Base-by-base conservation (phyloP, 1,140 invertebrate genomes). In the Campoletis sonorensis region DNA sequence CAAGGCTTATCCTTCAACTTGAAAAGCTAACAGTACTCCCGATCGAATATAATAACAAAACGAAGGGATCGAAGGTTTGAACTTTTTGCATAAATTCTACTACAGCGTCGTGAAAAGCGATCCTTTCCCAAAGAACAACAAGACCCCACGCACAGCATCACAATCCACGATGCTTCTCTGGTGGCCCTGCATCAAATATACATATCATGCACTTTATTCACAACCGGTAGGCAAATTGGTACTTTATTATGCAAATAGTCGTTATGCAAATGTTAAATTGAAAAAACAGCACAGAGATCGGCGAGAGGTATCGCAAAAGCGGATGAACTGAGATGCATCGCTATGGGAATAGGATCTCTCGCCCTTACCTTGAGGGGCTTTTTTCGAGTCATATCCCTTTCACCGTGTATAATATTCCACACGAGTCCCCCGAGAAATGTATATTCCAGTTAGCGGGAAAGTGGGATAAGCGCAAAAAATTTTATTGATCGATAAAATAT, bases 201-300 rank as follows among this genome's bases (percentile, higher is more conserved):
- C n/a, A 54, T 54, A 54, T n/a, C n/a, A 54, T 33, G n/a, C 23
- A 58, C 49, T 21, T 78, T 68, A 75, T 61, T 70, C 49, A 23
- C 72, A 64, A 64, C 51, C 73, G 68, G 70, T 82, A 49, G 45
- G 76, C 84, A 81, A 85, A 84, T 83, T 80, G 81, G 82, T 67
- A 76, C 83, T 85, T 85, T 87, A 84, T 87, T 84, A 87, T 87
- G 84, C 85, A 87, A 83, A 87, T 86, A 70, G 79, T 13, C 33
- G 33, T 70, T 61, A 75, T 79, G 80, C 70, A 80, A 83, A 78
- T 82, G 64, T 80, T 76, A 37, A 80, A 83, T 76, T 83, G 78
- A 76, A 83, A 80, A 81, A 80, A 78, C 37, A 81, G 18, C 61
- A 75, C 30, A 4, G 49, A 54, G 72, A 75, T 49, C 37, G 23